Evolutionary conservation across 2,888 invertebrate species (phyloP), one percentile per base, ranked within the genome.

Genomic region (Thereva nobilitata): DNA sequence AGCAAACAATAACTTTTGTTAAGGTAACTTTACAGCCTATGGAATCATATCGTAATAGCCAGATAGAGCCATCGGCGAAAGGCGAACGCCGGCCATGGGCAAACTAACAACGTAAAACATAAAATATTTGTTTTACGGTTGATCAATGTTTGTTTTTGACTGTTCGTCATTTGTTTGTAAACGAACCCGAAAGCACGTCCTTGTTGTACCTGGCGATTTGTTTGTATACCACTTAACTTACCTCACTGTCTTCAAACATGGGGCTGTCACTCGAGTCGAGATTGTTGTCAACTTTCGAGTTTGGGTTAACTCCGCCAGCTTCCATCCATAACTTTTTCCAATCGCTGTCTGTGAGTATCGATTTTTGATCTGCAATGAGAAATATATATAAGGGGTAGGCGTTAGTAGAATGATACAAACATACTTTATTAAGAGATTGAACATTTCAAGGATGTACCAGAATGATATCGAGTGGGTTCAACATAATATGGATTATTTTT

Each of bases 251-350:
- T 73, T 81, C 81, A 72, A 81, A 81, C 77, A 79, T 78, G 69
- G 81, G 81, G 73, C 80, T 80, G 75, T 81, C 80, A 72, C 80
- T 81, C 64, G 80, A 75, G 66, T 81, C 81, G 50, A 81, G 74
- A 76, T 77, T 79, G 68, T 74, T 73, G 74, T 80, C 80, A 76
- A 77, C 78, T 76, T 80, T 80, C 72, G 79, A 75, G 72, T 79
- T 80, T 72, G 78, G 76, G 76, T 76, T 79, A 73, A 79, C 76
- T 74, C 77, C 79, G 70, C 79, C 78, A 72, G 79, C 79, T 61
- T 70, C 71, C 79, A 80, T 79, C 80, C 80, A 80, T 75, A 81
- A 75, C 72, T 80, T 81, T 74, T 80, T 81, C 81, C 81, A 81
- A 72, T 81, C 81, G 75, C 77, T 80, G 75, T 81, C 80, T 75